Evolutionary conservation across 2,888 invertebrate genomes (phyloP).

Genomic region (Andrena hattorfiana): DNA sequence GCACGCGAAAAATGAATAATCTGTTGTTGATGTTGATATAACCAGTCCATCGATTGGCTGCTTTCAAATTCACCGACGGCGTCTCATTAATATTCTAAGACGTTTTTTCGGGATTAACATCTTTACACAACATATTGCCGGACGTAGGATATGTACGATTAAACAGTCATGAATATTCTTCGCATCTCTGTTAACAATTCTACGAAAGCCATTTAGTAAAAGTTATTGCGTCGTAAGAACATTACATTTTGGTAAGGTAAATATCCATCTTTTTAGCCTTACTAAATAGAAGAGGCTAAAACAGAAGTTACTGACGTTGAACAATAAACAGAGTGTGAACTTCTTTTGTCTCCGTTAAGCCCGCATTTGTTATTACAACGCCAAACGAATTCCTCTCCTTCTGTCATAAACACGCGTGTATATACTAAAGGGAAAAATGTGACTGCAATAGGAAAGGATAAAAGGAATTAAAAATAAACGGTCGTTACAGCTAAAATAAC

Average conservation of each 20-base stretch:
- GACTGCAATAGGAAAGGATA: no score
- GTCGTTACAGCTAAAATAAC: not conserved
- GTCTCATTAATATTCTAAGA: not conserved
- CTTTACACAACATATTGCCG: not conserved
- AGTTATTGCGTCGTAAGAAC: not conserved
- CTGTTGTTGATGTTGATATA: not conserved
- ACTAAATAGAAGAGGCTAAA: not conserved
- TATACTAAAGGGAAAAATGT: not conserved
- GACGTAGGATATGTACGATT: not conserved
- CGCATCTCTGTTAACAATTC: not conserved
- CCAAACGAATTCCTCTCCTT: not conserved
- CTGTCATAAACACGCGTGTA: not conserved
- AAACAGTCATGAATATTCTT: not conserved
- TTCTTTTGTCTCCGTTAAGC: not conserved
- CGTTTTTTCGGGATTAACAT: not conserved
- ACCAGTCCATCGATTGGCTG: not conserved
- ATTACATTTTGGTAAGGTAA: not conserved
- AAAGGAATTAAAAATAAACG: not conserved
- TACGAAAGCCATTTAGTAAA: not conserved
- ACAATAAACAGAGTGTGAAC: not conserved
- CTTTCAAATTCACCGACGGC: constrained; percentile 9
- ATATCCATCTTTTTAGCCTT: not conserved
- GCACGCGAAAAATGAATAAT: not conserved
- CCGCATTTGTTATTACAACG: not conserved
- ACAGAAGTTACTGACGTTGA: not conserved